These are phyloP conservation scores for Microplitis mediator DNA, from an alignment of 1,140 invertebrate species.

Conservation along the genomic window DNA sequence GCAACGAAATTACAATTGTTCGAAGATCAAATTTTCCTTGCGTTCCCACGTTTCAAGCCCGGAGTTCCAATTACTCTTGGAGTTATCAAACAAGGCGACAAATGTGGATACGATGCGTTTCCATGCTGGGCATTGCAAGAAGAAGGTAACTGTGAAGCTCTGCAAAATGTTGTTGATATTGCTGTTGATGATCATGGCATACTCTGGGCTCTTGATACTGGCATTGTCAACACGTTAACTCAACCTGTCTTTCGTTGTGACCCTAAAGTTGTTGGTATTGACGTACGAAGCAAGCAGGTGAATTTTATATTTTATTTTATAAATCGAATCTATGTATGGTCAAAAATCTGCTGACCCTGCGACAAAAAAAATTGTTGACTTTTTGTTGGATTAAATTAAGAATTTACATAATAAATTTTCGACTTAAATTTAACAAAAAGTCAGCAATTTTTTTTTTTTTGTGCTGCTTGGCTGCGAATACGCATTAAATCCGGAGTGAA, in stretches of 20 bases:
- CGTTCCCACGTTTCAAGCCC: slow-evolving; percentile 65
- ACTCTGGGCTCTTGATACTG: slow-evolving; percentile 73
- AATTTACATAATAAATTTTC: too few species aligned
- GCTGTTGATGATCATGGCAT: slow-evolving; percentile 66
- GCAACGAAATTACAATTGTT: slow-evolving; percentile 67
- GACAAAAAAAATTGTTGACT: too few species aligned
- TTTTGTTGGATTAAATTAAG: too few species aligned
- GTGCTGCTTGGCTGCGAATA: too few species aligned
- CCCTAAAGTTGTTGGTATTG: slow-evolving; percentile 72
- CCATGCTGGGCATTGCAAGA: slow-evolving; percentile 70
- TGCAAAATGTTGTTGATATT: slow-evolving; percentile 69
- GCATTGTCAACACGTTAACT: slow-evolving; percentile 70
- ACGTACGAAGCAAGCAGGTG: slow-evolving; percentile 64
- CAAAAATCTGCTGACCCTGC: too few species aligned
- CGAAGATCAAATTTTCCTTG: slow-evolving; percentile 65
- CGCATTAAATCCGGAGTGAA: too few species aligned
- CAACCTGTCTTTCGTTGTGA: slow-evolving; percentile 68
- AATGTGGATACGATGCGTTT: slow-evolving; percentile 60
- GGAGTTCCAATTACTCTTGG: slow-evolving; percentile 70
- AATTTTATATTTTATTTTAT: slow-evolving; percentile 4
- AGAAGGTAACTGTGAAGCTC: slow-evolving; percentile 67
- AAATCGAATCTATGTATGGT: not conserved
- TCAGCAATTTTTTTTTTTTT: too few species aligned
- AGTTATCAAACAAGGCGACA: slow-evolving; percentile 43
- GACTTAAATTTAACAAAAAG: too few species aligned